phyloP scores from a whole-genome alignment of 2,113 vertebrate species.

The Toxotes jaculatrix region DNA sequence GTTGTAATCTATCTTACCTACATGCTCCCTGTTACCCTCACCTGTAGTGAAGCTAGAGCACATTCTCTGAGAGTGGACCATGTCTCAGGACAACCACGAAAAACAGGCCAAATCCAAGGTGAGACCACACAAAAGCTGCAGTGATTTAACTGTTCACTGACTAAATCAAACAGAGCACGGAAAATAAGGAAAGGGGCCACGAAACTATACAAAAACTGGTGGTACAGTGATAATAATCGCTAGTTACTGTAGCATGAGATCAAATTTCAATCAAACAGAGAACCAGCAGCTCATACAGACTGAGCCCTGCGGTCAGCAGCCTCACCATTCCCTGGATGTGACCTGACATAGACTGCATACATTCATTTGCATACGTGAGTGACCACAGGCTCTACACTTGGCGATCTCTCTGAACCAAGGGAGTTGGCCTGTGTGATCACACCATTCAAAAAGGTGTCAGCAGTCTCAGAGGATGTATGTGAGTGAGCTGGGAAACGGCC shows the following conservation, averaged over 20 bases:
- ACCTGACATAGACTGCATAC: not conserved
- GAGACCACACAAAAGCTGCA: not conserved
- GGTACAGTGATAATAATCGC: not conserved
- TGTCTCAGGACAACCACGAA: conserved; percentile 19
- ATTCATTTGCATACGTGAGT: not conserved
- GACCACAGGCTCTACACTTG: not conserved
- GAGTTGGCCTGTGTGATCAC: not conserved
- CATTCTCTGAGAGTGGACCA: not conserved
- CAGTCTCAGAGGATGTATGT: too few species aligned
- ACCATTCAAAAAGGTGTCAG: not conserved
- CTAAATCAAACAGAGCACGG: not conserved
- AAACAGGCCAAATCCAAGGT: not conserved
- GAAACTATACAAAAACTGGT: too few species aligned
- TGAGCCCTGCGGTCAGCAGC: not conserved
- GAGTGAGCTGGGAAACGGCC: not conserved
- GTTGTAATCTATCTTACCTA: conserved; percentile 47
- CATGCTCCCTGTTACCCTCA: conserved; percentile 26
- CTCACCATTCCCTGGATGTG: not conserved
- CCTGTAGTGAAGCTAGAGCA: conserved; percentile 20
- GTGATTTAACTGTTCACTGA: not conserved
- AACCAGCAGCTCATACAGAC: not conserved
- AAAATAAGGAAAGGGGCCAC: too few species aligned
- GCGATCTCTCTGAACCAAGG: conserved; percentile 10
- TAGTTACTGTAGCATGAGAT: not conserved
- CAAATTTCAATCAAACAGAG: not conserved